These are phyloP conservation scores for Matsumurasca onukii DNA, from an alignment of 1,140 invertebrate species.

Conservation along the genomic window DNA sequence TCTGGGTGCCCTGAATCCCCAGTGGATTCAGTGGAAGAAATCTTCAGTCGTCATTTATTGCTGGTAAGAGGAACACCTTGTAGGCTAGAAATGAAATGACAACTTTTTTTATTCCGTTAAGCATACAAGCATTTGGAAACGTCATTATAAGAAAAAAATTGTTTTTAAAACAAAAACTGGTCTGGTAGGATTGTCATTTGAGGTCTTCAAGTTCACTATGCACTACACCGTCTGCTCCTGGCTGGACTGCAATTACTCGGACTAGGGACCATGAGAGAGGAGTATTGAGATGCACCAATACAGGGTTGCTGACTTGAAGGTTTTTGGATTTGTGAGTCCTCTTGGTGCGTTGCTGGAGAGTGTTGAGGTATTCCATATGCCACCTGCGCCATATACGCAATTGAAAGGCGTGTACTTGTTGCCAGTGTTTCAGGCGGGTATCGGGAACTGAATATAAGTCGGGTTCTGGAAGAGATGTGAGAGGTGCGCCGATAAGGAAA, in stretches of 20 bases:
- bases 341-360: not conserved
- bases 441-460: not conserved
- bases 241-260: conserved; percentile 29
- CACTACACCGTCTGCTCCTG: too few species aligned
- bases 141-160: too few species aligned
- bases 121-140: too few species aligned
- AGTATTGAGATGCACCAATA: not conserved
- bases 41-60: not conserved
- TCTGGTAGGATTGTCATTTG: not conserved
- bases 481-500: not conserved
- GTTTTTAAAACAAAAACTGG: too few species aligned
- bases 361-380: not conserved
- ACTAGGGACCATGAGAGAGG: conserved; percentile 35
- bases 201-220: not conserved
- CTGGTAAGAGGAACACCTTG: not conserved
- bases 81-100: too few species aligned
- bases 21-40: not conserved
- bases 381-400: not conserved
- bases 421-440: too few species aligned
- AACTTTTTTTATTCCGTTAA: too few species aligned
- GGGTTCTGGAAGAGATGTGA: not conserved
- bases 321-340: not conserved
- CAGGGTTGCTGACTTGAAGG: not conserved
- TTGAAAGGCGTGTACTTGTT: not conserved
- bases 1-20: not conserved